These are phyloP conservation scores for Smittia aterrima DNA, from an alignment of 2,888 invertebrate species.

Conservation along the genomic window DNA sequence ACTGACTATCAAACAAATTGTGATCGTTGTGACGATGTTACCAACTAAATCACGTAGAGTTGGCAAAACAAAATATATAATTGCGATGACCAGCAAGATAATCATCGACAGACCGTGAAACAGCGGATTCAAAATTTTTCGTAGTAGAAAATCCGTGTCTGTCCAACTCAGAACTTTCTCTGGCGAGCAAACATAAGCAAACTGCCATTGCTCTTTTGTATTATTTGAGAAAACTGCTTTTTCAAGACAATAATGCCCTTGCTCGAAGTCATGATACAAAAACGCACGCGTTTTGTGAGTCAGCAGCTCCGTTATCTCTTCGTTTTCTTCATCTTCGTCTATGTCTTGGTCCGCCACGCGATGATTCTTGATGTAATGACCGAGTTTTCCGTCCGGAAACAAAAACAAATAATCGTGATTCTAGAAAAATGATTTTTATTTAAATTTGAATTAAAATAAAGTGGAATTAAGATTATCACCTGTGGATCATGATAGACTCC, in stretches of 20 bases:
- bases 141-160: constrained; percentile 70
- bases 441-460: constrained; percentile 28
- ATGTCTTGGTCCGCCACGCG: constrained; percentile 54
- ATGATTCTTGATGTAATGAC: constrained; percentile 68
- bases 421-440: constrained; percentile 48
- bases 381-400: constrained; percentile 66
- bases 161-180: constrained; percentile 70
- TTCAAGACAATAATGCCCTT: constrained; percentile 78
- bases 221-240: constrained; percentile 57
- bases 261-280: constrained; percentile 67
- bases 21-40: constrained; percentile 80
- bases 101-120: constrained; percentile 72
- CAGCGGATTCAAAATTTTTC: constrained; percentile 72
- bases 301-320: constrained; percentile 6
- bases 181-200: constrained; percentile 73
- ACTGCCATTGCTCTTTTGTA: constrained; percentile 51
- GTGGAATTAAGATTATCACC: constrained; percentile 45
- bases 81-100: constrained; percentile 68
- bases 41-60: constrained; percentile 76
- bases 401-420: constrained; percentile 59
- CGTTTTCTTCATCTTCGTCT: constrained; percentile 53
- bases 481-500: constrained; percentile 61
- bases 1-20: constrained; percentile 71
- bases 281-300: constrained; percentile 49
- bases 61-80: constrained; percentile 79